phyloP scores from a whole-genome alignment of 1,140 invertebrate species.

The Nixonia krombeini region DNA sequence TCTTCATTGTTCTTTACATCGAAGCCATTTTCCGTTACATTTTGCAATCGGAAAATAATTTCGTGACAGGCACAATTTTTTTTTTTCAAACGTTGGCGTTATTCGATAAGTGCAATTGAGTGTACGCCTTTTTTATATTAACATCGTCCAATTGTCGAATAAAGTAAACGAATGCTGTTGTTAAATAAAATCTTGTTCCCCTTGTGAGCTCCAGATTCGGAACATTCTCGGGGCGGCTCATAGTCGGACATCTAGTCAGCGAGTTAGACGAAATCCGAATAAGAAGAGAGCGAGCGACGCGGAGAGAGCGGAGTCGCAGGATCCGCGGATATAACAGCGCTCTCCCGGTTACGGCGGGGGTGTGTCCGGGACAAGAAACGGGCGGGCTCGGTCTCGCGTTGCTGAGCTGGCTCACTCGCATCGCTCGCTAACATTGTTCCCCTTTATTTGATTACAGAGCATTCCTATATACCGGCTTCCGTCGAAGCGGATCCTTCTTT shows the following conservation, averaged over 20 bases:
- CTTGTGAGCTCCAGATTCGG: too few relatives aligned
- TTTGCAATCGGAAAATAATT: too few relatives aligned
- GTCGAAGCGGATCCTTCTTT: slow-evolving; percentile 56
- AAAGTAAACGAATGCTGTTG: too few relatives aligned
- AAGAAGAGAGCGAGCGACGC: slow-evolving; percentile 38
- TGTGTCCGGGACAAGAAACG: slow-evolving; percentile 72
- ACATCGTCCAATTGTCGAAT: too few relatives aligned
- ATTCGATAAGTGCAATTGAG: too few relatives aligned
- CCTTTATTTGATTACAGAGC: slow-evolving; percentile 70
- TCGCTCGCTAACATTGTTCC: slow-evolving; percentile 69
- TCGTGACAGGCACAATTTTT: too few relatives aligned
- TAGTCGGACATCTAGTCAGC: slow-evolving; percentile 34
- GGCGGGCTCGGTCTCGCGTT: slow-evolving; percentile 67
- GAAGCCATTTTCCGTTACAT: too few relatives aligned
- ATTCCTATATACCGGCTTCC: slow-evolving; percentile 69
- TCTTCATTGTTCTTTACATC: too few relatives aligned
- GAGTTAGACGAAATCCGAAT: slow-evolving; percentile 31
- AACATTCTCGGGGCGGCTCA: slow-evolving; percentile 30
- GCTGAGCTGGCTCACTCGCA: slow-evolving; percentile 67
- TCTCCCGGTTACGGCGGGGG: slow-evolving; percentile 68
- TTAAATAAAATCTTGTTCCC: too few relatives aligned
- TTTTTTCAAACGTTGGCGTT: too few relatives aligned
- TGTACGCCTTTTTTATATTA: too few relatives aligned
- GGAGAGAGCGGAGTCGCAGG: slow-evolving; percentile 41
- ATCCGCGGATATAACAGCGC: slow-evolving; percentile 61